A percentile compares a stretch with the other conserved stretches of the same genome.
Conservation (phyloP, 2,888 invertebrate species). For the Diplazon laetatorius region DNA sequence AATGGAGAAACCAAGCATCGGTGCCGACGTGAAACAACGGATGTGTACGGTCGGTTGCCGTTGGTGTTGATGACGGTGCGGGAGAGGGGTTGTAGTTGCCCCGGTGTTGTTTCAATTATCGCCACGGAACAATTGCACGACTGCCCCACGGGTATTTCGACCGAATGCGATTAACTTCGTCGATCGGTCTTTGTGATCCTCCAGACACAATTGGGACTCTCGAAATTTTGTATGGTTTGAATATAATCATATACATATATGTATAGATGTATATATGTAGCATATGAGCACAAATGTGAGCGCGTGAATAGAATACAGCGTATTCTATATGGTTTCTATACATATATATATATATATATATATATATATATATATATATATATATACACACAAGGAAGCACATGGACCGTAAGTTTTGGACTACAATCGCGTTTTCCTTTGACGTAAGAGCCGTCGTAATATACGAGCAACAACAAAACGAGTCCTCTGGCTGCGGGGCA, state of each 20-base stretch:
- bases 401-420: constrained; percentile 44
- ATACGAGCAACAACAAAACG: constrained; percentile 30
- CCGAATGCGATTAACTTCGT: constrained; percentile 74
- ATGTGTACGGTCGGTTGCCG: constrained; percentile 37
- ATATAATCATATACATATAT: constrained; percentile 13
- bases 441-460: constrained; percentile 39
- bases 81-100: constrained; percentile 48
- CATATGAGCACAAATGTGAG: no score
- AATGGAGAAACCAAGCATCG: not conserved
- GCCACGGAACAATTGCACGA: constrained; percentile 70
- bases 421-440: constrained; percentile 42
- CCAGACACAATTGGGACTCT: constrained; percentile 71
- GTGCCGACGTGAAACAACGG: not conserved
- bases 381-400: constrained; percentile 18
- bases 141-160: constrained; percentile 66
- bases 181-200: constrained; percentile 71
- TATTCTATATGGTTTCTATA: no score
- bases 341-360: constrained; percentile 20
- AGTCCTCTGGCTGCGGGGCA: constrained; percentile 1
- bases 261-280: no score
- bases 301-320: no score
- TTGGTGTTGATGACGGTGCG: constrained; percentile 41
- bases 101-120: constrained; percentile 73
- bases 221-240: constrained; percentile 67
- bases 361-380: constrained; percentile 7